A percentile compares a stretch with the other conserved stretches of the same genome.
Conservation (phyloP, 2,113 vertebrate genomes). For the Mobula birostris region DNA sequence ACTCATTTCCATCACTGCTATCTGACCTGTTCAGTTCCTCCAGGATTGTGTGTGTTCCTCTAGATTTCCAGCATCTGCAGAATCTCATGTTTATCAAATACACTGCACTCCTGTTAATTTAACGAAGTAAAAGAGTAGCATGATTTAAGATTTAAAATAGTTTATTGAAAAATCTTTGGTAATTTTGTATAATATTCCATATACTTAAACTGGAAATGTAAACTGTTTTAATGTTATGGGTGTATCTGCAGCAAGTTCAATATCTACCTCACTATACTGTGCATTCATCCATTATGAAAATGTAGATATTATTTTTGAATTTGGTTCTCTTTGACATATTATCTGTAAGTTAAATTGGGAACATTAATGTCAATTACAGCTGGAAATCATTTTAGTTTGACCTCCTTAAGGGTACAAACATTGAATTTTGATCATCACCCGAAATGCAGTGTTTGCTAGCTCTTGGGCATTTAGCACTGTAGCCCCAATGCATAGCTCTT, state of each 20-base stretch:
- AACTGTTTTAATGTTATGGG: neutral
- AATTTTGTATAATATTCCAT: neutral
- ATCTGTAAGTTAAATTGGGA: neutral
- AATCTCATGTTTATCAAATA: neutral
- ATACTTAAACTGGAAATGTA: slow-evolving; percentile 7
- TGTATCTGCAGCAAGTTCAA: neutral
- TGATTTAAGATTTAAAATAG: neutral
- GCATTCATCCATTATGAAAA: neutral
- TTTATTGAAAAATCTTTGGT: neutral
- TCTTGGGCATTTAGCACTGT: neutral
- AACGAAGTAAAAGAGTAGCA: neutral
- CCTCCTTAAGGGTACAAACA: neutral
- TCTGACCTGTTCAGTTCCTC: too few species aligned
- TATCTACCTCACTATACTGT: neutral
- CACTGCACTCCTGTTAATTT: neutral
- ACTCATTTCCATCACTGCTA: too few species aligned
- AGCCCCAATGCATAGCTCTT: neutral
- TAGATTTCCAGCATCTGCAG: too few species aligned
- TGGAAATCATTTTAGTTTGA: neutral
- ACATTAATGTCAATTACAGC: neutral
- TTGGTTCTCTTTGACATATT: neutral
- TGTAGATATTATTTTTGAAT: neutral
- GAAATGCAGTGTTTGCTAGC: neutral
- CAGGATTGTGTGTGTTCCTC: too few species aligned
- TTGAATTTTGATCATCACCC: neutral